phyloP scores from a whole-genome alignment of 1,140 invertebrate genomes.

The Calliphora vicina region DNA sequence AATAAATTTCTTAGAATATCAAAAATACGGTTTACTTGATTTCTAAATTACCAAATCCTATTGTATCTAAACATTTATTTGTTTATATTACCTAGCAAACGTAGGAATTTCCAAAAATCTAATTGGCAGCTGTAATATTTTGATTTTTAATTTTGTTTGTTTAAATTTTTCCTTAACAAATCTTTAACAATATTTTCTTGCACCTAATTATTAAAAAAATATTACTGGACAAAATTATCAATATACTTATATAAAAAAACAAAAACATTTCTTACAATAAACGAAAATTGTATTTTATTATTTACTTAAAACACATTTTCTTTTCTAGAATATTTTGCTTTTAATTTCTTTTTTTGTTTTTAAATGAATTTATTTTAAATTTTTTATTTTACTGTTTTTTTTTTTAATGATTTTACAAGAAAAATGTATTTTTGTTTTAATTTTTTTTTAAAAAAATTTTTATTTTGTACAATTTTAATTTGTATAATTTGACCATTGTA shows the following conservation, averaged over 20 bases:
- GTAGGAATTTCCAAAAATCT: too few species aligned
- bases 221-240: neutral
- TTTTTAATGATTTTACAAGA: conserved; percentile 15
- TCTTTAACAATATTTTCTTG: conserved; percentile 7
- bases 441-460: conserved; percentile 5
- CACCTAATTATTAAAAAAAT: neutral
- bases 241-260: neutral
- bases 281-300: neutral
- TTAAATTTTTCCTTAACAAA: neutral
- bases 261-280: neutral
- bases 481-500: neutral
- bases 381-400: neutral
- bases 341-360: neutral
- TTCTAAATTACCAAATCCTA: too few species aligned
- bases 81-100: too few species aligned
- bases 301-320: neutral
- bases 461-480: neutral
- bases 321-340: neutral
- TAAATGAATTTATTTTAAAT: conserved; percentile 26
- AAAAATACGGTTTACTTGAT: too few species aligned
- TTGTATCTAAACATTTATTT: too few species aligned
- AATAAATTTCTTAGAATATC: too few species aligned
- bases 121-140: too few species aligned
- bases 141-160: too few species aligned
- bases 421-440: conserved; percentile 31